Evolutionary conservation across 2,113 vertebrate genomes (phyloP).

Genomic region (Chionomys nivalis): DNA sequence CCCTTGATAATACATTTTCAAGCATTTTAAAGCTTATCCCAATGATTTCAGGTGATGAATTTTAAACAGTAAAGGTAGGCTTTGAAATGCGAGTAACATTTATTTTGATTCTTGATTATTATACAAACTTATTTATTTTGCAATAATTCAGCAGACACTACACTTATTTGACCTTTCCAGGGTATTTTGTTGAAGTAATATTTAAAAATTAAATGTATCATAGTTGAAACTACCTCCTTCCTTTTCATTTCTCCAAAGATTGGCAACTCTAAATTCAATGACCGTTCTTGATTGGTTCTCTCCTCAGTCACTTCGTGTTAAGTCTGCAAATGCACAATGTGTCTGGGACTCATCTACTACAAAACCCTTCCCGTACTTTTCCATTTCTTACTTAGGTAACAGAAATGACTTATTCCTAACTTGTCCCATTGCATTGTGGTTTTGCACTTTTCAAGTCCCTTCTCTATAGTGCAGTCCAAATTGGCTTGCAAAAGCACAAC

Average conservation of each 20-base stretch:
- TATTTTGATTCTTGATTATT: not conserved
- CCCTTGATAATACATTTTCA: not conserved
- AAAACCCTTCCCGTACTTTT: not conserved
- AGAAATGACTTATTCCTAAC: not conserved
- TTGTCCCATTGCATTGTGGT: not conserved
- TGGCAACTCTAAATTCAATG: not conserved
- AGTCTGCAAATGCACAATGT: not conserved
- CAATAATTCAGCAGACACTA: not conserved
- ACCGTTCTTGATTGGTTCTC: not conserved
- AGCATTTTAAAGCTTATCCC: not conserved
- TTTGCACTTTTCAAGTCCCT: not conserved
- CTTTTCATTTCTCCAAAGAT: not conserved
- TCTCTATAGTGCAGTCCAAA: not conserved
- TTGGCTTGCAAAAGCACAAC: conserved; percentile 1
- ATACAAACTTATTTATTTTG: not conserved
- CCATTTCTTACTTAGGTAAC: not conserved
- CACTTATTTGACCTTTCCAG: not conserved
- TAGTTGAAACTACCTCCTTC: not conserved
- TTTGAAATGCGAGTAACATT: not conserved
- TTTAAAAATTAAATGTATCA: not conserved
- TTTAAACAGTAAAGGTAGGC: not conserved
- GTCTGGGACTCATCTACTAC: not conserved
- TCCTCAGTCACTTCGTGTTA: not conserved
- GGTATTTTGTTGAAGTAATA: not conserved
- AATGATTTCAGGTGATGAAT: not conserved